A percentile compares a stretch with the other conserved stretches of the same genome.
phyloP scores from a whole-genome alignment of 2,888 invertebrate genomes.

The Anagyrus pseudococci region DNA sequence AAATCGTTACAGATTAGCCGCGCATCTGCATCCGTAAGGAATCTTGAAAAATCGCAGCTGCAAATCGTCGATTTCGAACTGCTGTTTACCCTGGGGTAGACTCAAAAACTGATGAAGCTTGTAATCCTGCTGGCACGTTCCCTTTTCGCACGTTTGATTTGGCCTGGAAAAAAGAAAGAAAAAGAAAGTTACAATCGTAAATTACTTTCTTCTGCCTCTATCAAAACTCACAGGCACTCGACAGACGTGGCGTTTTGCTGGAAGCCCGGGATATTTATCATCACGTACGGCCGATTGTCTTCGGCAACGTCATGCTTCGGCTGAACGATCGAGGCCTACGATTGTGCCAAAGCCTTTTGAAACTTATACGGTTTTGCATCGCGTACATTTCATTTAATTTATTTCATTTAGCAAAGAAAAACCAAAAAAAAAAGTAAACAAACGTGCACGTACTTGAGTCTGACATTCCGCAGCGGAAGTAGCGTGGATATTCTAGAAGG shows the following conservation, averaged over 20 bases:
- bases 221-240: constrained; percentile 23
- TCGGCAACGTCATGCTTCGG: not conserved
- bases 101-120: constrained; percentile 30
- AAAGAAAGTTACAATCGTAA: not conserved
- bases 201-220: not conserved
- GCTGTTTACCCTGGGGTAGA: constrained; percentile 15
- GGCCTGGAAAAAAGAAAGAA: constrained; percentile 12
- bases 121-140: constrained; percentile 29
- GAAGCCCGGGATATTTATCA: constrained; percentile 30
- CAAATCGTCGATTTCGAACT: constrained; percentile 23
- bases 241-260: constrained; percentile 16
- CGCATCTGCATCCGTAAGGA: constrained; percentile 28
- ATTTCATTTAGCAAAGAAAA: no score
- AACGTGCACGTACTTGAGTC: not conserved
- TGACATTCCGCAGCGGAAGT: not conserved
- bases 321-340: not conserved
- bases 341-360: not conserved
- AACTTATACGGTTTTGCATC: no score
- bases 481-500: no score
- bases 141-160: constrained; percentile 16
- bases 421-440: not conserved
- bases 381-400: no score
- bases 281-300: constrained; percentile 15
- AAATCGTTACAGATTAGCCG: not conserved
- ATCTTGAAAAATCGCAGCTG: constrained; percentile 21